Conservation (phyloP, 2,797 vertebrate species). For the Chromobotia macracanthus region DNA sequence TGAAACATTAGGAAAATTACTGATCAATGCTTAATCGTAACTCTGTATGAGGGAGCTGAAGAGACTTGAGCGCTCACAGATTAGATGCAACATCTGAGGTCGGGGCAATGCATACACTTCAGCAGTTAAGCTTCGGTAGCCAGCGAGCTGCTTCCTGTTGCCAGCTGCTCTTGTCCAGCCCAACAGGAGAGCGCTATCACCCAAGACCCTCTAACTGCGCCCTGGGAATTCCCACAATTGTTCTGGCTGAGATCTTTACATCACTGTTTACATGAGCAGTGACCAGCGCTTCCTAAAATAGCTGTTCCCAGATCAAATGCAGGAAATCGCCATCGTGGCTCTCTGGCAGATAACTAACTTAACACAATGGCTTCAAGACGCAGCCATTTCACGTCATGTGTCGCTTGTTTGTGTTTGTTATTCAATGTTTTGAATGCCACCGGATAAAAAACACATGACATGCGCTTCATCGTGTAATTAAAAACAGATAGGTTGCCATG, state of each 20-base stretch:
- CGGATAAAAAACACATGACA: slow-evolving; percentile 14
- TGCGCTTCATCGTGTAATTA: not conserved
- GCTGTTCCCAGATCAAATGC: slow-evolving; percentile 43
- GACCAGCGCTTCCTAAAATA: slow-evolving; percentile 54
- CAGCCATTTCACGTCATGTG: not conserved
- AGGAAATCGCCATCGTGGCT: slow-evolving; percentile 43
- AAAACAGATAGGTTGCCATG: not conserved
- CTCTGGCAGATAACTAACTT: slow-evolving; percentile 20
- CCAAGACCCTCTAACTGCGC: slow-evolving; percentile 28
- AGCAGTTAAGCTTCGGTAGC: not conserved
- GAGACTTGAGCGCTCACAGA: not conserved
- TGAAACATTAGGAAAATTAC: not conserved
- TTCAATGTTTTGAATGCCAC: not conserved
- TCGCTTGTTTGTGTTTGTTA: not conserved
- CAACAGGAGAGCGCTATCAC: slow-evolving; percentile 4
- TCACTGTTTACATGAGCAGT: slow-evolving; percentile 49
- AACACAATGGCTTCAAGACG: slow-evolving; percentile 35
- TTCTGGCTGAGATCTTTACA: slow-evolving; percentile 36
- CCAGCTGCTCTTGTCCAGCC: not conserved
- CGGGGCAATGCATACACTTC: slow-evolving; percentile 1
- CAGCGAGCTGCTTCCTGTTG: slow-evolving; percentile 14
- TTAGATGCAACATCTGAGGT: not conserved
- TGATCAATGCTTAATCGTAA: not conserved
- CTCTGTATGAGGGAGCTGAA: slow-evolving; percentile 4
- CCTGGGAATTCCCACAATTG: slow-evolving; percentile 61